Evolutionary conservation across 2,888 invertebrate species (phyloP), one percentile per base, ranked within the genome.

Genomic region (Lasioglossum pauxillum): DNA sequence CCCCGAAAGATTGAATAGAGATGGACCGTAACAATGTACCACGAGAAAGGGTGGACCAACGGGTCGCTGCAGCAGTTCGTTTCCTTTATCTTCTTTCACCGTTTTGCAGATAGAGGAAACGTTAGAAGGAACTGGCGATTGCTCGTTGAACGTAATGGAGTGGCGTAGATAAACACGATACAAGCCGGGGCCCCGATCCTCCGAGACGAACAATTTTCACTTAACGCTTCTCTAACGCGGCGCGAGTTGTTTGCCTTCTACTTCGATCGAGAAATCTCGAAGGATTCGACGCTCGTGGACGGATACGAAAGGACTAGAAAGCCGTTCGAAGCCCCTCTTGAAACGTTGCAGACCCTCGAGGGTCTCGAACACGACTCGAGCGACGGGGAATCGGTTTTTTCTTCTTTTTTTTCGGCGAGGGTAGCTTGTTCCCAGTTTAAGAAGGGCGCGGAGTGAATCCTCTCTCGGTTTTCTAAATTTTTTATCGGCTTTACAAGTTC

Each of bases 271-370:
- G 69, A 53, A 78, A 69, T 78, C 69, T 69, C 69, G 49, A 69
- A 78, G 69, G 69, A 78, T 78, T 78, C 77, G 31, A 46, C 77
- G 69, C 14, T 78, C 69, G 38, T 69, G 35, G 60, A n/a, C n/a
- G 67, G 49, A 77, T 69, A 38, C 38, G 19, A 69, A 19, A 53
- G 35, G 35, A 69, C 35, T n/a, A 38, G n/a, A 49, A 49, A 49
- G 73, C 73, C 27, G 27, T 73, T 41, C 46, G 31, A 31, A 69
- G 38, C 10, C 69, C 31, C 41, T 64, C 60, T 76, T 57, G 60
- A 53, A 64, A 64, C 60, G 41, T 64, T 14, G 44, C 53, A 35
- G 53, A 44, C 64, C 41, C 44, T 76, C 44, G 44, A 64, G 38
- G 60, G 38, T 19, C 75, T 64, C 60, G 75, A 60, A 44, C 27